Base-by-base conservation (phyloP, 2,888 invertebrate genomes). In the Agrotis clavis region DNA sequence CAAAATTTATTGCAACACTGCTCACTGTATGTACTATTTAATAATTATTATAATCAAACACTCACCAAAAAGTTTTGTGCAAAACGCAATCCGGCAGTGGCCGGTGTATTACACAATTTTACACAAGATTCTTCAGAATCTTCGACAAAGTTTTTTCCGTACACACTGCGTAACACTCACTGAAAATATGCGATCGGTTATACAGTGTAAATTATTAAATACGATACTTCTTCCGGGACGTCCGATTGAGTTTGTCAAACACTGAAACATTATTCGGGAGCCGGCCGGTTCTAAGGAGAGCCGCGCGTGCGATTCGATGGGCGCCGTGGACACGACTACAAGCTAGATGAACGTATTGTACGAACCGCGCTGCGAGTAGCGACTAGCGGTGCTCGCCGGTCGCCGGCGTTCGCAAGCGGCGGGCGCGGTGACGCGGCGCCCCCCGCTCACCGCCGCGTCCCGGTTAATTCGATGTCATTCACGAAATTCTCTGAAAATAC, bases 121-220 rank as follows among this genome's bases (percentile, higher is more conserved):
- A 94, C 95, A 95, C 96, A 95, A 95, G 94, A 95, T 95, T 95
- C 95, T 96, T 96, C 94, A 96, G 94, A 96, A 96, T 96, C 95
- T 96, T 94, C 95, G 95, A 95, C 93, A 94, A 96, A 96, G 96
- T 96, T 96, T 96, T 96, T 96, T 96, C 90, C 96, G 94, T 94
- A 96, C 96, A 94, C 96, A 96, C 95, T 96, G 96, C 92, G 96
- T 95, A 93, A 96, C 96, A 96, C 95, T 95, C 96, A 96, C 96
- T 96, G 95, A 95, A 93, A 96, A 95, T 95, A 95, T 96, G 95
- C 94, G 94, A 92, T 93, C 94, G 93, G 93, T 93, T 94, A 92
- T 93, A 95, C 95, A 94, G 95, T 94, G 95, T 95, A 95, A 94
- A 96, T 94, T 95, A 93, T 94, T 94, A 92, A 94, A 91, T 90